phyloP scores from a whole-genome alignment of 2,888 invertebrate genomes.

The Pammene fasciana region DNA sequence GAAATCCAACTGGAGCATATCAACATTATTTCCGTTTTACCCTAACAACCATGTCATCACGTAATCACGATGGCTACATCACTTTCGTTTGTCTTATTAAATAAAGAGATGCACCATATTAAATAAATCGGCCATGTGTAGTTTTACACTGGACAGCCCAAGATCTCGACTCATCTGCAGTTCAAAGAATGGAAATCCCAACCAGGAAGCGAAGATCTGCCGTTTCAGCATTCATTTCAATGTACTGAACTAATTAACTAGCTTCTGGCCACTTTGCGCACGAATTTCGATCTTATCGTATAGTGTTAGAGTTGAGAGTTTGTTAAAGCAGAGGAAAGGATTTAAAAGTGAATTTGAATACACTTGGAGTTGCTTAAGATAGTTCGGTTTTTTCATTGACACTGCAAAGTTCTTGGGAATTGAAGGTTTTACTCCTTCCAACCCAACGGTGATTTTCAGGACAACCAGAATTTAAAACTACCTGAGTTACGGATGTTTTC shows the following conservation, averaged over 20 bases:
- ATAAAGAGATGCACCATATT: too few species aligned
- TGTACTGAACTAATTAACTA: conserved; percentile 32
- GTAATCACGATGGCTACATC: too few species aligned
- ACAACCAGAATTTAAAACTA: too few species aligned
- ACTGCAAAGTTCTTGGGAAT: conserved; percentile 5
- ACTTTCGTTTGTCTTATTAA: too few species aligned
- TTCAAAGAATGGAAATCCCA: not conserved
- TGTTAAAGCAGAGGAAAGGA: not conserved
- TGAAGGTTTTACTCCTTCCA: not conserved
- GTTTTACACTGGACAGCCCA: not conserved
- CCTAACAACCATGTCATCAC: too few species aligned
- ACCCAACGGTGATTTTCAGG: too few species aligned
- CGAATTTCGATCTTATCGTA: not conserved
- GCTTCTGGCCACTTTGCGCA: not conserved
- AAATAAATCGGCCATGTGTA: too few species aligned
- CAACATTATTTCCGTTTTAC: too few species aligned
- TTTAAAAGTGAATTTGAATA: conserved; percentile 34
- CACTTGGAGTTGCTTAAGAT: conserved; percentile 13
- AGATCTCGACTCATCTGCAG: not conserved
- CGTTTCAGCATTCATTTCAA: conserved; percentile 31
- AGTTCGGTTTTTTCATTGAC: conserved; percentile 11
- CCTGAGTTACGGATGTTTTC: too few species aligned
- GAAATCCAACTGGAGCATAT: too few species aligned
- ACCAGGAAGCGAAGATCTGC: conserved; percentile 19
- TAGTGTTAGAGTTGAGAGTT: not conserved